Base-by-base conservation (phyloP, 2,797 vertebrate genomes). In the Masticophis lateralis region DNA sequence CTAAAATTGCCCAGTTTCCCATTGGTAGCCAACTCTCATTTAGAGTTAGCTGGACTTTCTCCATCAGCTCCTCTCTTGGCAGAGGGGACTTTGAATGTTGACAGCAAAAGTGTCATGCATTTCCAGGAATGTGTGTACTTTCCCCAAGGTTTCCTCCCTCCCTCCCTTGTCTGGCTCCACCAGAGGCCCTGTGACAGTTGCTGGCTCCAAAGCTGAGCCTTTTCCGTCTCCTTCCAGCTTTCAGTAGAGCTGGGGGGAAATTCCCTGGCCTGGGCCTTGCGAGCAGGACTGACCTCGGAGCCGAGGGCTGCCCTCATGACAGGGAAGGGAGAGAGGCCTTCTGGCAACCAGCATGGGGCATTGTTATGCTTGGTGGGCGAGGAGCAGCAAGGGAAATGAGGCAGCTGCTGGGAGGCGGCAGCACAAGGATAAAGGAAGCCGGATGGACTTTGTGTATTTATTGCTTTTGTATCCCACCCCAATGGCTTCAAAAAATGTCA, bases 341-440 rank as follows among this genome's bases (percentile, higher is more conserved):
- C 66, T 86, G 57, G 86, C 92, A 27, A 20, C 22, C 18, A 47
- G 27, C 83, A 18, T 1, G 43, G 28, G 12, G n/a, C 25, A 10
- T 88, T 32, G n/a, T 55, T 57, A 89, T 61, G 43, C 43, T 89
- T 13, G 0, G 57, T 9, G 91, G 61, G 66, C 5, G 61, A 69
- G 88, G 87, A 87, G 69, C 88, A 79, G 57, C 43, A 69, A 55
- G 87, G 90, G 90, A 91, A 89, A 89, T 63, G n/a, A 66, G 20
- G 51, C 90, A 63, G 55, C 56, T 91, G 55, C 86, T 63, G 57
- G 57, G 66, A 89, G 27, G 20, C 47, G 12, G 20, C 47, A 16
- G 66, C 47, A 1, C 32, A 14, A 56, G 53, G 4, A 32, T 87
- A 37, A 59, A 89, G 79, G 60, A 57, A 87, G 53, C n/a, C 3